phyloP scores from a whole-genome alignment of 2,888 invertebrate genomes.

The Drosophila algonquin region DNA sequence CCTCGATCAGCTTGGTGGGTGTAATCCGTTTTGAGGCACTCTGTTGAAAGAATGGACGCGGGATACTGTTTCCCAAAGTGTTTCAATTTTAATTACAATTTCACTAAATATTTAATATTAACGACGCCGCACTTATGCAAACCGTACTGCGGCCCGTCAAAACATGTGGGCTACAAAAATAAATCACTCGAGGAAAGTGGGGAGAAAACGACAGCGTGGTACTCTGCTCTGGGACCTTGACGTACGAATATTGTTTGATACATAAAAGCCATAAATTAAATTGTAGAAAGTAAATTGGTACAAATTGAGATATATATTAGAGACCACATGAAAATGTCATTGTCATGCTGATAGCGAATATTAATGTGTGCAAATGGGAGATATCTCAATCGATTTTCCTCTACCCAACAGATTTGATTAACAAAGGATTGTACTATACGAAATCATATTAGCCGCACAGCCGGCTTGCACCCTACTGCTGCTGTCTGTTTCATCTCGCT shows the following conservation, averaged over 20 bases:
- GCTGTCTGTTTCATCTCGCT: constrained; percentile 8
- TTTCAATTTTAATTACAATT: constrained; percentile 29
- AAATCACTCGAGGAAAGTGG: constrained; percentile 41
- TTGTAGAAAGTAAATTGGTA: neutral
- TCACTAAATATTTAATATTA: constrained; percentile 32
- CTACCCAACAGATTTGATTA: too few relatives aligned
- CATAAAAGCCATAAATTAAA: neutral
- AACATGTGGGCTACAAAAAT: constrained; percentile 56
- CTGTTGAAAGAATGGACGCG: constrained; percentile 91
- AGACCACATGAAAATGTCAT: neutral
- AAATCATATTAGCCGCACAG: too few relatives aligned
- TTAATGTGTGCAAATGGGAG: too few relatives aligned
- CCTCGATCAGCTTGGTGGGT: constrained; percentile 83
- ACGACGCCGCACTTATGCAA: constrained; percentile 52
- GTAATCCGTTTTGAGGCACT: constrained; percentile 79
- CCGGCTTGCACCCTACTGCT: neutral
- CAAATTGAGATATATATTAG: neutral
- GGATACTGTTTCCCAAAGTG: constrained; percentile 86
- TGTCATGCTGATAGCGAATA: neutral
- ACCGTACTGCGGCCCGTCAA: constrained; percentile 30
- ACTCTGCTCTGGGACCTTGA: constrained; percentile 31
- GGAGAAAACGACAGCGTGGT: constrained; percentile 13
- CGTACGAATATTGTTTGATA: neutral
- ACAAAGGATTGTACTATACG: too few relatives aligned
- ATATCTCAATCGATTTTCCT: too few relatives aligned